Conservation (phyloP, 1,140 invertebrate genomes). For the Eupeodes corollae region DNA sequence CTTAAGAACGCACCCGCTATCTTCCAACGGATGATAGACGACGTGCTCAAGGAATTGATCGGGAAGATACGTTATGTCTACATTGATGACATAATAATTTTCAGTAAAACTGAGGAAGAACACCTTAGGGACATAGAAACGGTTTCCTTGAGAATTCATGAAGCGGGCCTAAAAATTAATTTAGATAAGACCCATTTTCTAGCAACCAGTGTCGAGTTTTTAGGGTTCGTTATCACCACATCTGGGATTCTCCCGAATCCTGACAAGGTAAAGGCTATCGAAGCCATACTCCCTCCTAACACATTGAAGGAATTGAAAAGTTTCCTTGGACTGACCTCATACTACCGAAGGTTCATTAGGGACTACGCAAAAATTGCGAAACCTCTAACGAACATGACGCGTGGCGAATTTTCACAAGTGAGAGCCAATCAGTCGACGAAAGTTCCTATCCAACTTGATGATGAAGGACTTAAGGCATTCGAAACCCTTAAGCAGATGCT, state of each 20-base stretch:
- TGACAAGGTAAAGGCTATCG: neutral
- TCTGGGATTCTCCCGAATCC: slow-evolving; percentile 1
- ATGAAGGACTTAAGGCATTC: slow-evolving; percentile 22
- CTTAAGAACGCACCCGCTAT: no score
- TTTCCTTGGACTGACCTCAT: no score
- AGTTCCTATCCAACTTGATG: neutral
- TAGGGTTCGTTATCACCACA: neutral
- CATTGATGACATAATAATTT: no score
- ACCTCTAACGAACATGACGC: no score
- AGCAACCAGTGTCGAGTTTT: neutral
- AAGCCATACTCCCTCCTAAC: neutral
- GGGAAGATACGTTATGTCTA: no score
- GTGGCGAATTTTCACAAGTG: no score
- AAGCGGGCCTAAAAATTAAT: slow-evolving; percentile 1
- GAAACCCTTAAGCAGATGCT: slow-evolving; percentile 32
- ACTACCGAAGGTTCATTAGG: slow-evolving; percentile 3
- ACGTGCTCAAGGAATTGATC: slow-evolving; percentile 25
- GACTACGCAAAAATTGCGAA: no score
- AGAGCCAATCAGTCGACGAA: slow-evolving; percentile 7
- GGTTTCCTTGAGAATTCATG: neutral
- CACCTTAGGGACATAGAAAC: no score
- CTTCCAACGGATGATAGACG: slow-evolving; percentile 38
- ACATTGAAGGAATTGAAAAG: slow-evolving; percentile 4
- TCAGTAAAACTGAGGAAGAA: no score
- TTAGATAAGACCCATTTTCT: slow-evolving; percentile 2